Base-by-base conservation (phyloP, 1,140 invertebrate species). In the Drosophila quadrilineata region DNA sequence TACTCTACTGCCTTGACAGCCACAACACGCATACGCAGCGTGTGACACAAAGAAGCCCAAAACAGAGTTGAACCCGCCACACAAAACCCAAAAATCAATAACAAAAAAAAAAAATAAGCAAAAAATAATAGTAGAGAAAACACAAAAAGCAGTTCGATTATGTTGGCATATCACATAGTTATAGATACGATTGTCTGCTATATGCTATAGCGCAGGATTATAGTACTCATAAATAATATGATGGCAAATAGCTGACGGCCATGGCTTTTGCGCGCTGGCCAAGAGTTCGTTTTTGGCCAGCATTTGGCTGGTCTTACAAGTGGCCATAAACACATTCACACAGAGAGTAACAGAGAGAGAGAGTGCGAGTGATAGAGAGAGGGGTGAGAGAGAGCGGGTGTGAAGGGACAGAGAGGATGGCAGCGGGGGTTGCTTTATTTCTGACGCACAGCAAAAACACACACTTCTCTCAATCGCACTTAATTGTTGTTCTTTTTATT, bases 281-380 rank as follows among this genome's bases (percentile, higher is more conserved):
- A 62, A 58, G 46, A 65, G 31, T 54, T 71, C 53, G 35, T 54
- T 38, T 38, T 14, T 40, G 12, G 52, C 45, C 26, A 54, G 31
- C 28, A 29, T 56, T 54, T 45, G 50, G 54, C 73, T 72, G 77
- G 77, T 84, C 77, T 82, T 82, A 85, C 77, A 82, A 82, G 77
- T 82, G 77, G 77, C 73, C 79, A 82, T 82, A 82, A 82, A 74
- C 77, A 84, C 59, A 71, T 48, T 36, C 45, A 66, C 54, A 70
- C 10, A 28, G 6, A 31, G 3, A n/a, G 31, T 43, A 1, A 40
- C 22, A 28, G 29, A 9, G 22, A 28, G 48, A 45, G 50, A 12
- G 14, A 8, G 41, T 6, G 33, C 24, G 52, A 40, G 17, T 16
- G 33, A 12, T 29, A n/a, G 52, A 17, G 56, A 19, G 48, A 9